A percentile compares a stretch with the other conserved stretches of the same genome.
These are phyloP conservation scores for Ormyrus thymus DNA, from an alignment of 2,888 invertebrate genomes.

Conservation along the genomic window DNA sequence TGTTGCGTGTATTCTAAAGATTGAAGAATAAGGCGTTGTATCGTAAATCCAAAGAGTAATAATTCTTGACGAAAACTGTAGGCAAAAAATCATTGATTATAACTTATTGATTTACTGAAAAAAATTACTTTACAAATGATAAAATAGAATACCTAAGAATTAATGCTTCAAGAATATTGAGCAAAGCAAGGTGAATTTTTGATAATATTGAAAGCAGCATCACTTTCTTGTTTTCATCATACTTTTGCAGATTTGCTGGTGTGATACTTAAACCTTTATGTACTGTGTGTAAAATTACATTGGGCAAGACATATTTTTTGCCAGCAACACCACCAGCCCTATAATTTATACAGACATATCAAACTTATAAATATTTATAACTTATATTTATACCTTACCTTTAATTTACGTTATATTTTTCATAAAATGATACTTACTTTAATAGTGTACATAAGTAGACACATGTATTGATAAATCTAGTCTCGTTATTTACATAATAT, in stretches of 20 bases:
- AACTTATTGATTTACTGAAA: slow-evolving; percentile 33
- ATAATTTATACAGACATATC: slow-evolving; percentile 24
- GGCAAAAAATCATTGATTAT: slow-evolving; percentile 12
- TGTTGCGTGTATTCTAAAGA: slow-evolving; percentile 66
- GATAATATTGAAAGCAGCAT: slow-evolving; percentile 66
- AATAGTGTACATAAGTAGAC: slow-evolving; percentile 64
- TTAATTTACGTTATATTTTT: neutral
- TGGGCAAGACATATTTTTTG: slow-evolving; percentile 65
- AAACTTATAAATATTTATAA: neutral
- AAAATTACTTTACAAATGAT: slow-evolving; percentile 3
- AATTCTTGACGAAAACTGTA: slow-evolving; percentile 67
- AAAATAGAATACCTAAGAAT: slow-evolving; percentile 65
- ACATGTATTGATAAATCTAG: slow-evolving; percentile 68
- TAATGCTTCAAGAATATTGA: slow-evolving; percentile 65
- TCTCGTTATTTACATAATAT: slow-evolving; percentile 64
- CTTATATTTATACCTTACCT: too few species aligned
- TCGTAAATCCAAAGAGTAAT: slow-evolving; percentile 64
- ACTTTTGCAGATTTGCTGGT: slow-evolving; percentile 62
- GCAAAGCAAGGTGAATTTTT: slow-evolving; percentile 64
- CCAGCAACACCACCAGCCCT: slow-evolving; percentile 62
- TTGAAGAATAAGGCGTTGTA: slow-evolving; percentile 67
- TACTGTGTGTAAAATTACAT: slow-evolving; percentile 65
- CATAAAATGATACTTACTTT: slow-evolving; percentile 51
- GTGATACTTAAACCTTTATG: slow-evolving; percentile 67
- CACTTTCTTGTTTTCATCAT: slow-evolving; percentile 61